A percentile compares a stretch with the other conserved stretches of the same genome.
These are phyloP conservation scores for Drosophila prosaltans DNA, from an alignment of 1,140 invertebrate species.

Conservation along the genomic window DNA sequence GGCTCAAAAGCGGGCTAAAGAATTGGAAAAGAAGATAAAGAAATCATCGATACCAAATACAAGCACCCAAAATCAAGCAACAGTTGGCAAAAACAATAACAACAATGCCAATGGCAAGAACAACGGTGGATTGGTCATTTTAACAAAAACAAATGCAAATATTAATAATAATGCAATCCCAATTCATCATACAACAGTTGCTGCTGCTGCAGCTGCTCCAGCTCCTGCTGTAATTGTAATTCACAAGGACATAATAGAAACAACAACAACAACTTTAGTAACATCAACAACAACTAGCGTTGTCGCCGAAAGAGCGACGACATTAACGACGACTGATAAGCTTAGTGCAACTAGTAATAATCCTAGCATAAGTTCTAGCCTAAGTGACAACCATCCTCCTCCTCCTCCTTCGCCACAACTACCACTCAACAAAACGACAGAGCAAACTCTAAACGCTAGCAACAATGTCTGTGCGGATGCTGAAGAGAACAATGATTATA, in stretches of 20 bases:
- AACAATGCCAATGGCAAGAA: constrained; percentile 23
- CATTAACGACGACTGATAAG: constrained; percentile 70
- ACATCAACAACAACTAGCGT: constrained; percentile 40
- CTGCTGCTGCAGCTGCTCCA: not conserved
- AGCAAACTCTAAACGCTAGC: constrained; percentile 20
- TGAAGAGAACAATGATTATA: constrained; percentile 35
- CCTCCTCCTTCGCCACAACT: not conserved
- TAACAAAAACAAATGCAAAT: constrained; percentile 11
- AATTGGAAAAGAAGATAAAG: constrained; percentile 64
- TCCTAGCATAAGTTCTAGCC: constrained; percentile 73
- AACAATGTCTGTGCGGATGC: constrained; percentile 9
- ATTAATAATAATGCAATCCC: constrained; percentile 13
- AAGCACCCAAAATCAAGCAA: constrained; percentile 2
- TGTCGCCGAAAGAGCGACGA: constrained; percentile 39
- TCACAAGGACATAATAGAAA: constrained; percentile 15
- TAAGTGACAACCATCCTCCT: constrained; percentile 60
- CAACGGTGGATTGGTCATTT: constrained; percentile 3
- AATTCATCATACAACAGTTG: not conserved
- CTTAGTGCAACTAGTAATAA: constrained; percentile 80
- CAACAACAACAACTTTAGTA: constrained; percentile 29
- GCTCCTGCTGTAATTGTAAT: not conserved
- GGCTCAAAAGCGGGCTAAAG: constrained; percentile 60
- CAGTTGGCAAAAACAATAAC: constrained; percentile 25
- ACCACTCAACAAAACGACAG: constrained; percentile 33
- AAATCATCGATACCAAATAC: constrained; percentile 41